Base-by-base conservation (phyloP, 2,113 vertebrate genomes). In the Sceloporus undulatus region DNA sequence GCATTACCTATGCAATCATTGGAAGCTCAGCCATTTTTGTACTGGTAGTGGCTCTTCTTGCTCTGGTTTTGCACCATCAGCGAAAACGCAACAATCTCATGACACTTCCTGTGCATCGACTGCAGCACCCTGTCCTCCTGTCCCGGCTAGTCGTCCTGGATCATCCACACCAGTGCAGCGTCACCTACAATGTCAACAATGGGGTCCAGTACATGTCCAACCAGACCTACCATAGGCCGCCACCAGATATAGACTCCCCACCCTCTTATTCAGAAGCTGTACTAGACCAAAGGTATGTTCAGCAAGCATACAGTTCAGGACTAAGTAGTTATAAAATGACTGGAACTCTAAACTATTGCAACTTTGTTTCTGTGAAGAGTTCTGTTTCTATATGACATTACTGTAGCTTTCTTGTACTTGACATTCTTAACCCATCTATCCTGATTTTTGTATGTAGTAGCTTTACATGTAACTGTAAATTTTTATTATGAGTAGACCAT, bases 231-330 rank as follows among this genome's bases (percentile, higher is more conserved):
- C 97, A 96, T 56, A 93, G 96, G 0, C 95, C 97, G 0, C 92
- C 93, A 1, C 92, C 93, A 1, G 96, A 97, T 10, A 88, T 98
- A 82, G 98, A 99, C 93, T 98, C 98, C 3, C 98, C 98, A 0
- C 99, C 99, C 0, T 99, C 99, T 13, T 99, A 99, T 88, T 98
- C 98, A 0, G 98, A 99, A 96, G 98, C 98, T 3, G 98, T 99
- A 88, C 96, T 98, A 34, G 98, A 99, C 86, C 97, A 97, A 94
- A 99, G 98, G 99, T 99, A 92, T 0, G 93, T 91, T 25, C 65
- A 16, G 34, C 9, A 52, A 75, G 13, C 19, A 5, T 3, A 11
- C 5, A 19, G 5, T n/a, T 1, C 18, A 48, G 40, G 38, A 0
- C 4, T 18, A 54, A 34, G 9, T 0, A 29, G 40, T 13, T 0